phyloP scores from a whole-genome alignment of 2,113 vertebrate genomes.

The Balaenoptera acutorostrata region DNA sequence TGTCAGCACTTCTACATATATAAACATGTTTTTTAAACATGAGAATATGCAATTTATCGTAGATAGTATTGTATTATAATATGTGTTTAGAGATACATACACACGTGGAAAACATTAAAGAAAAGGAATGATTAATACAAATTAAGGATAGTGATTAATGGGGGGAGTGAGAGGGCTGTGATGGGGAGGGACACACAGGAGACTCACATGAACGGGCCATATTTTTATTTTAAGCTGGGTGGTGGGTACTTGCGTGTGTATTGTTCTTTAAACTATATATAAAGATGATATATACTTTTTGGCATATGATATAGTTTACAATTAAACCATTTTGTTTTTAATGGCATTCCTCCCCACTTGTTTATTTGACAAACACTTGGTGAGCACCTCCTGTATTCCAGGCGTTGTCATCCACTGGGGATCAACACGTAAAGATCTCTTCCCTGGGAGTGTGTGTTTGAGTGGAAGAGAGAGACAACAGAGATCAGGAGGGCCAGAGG shows the following conservation, averaged over 20 bases:
- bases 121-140: neutral
- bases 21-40: neutral
- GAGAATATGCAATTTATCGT: neutral
- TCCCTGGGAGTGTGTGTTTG: neutral
- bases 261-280: neutral
- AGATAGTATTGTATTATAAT: neutral
- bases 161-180: neutral
- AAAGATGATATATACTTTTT: neutral
- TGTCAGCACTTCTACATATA: neutral
- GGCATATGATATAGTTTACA: neutral
- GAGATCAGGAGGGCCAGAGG: neutral
- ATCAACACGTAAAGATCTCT: rapidly evolving
- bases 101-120: neutral
- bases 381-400: neutral
- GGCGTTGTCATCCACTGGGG: neutral
- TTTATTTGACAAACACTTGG: neutral
- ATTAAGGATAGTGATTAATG: neutral
- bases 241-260: neutral
- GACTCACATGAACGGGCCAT: neutral
- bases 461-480: neutral
- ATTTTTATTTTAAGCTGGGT: neutral
- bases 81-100: neutral
- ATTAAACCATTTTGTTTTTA: neutral
- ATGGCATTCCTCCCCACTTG: neutral
- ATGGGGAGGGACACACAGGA: neutral